phyloP scores from a whole-genome alignment of 92 coral and sea anemone species.

The Palythoa grandiflora region DNA sequence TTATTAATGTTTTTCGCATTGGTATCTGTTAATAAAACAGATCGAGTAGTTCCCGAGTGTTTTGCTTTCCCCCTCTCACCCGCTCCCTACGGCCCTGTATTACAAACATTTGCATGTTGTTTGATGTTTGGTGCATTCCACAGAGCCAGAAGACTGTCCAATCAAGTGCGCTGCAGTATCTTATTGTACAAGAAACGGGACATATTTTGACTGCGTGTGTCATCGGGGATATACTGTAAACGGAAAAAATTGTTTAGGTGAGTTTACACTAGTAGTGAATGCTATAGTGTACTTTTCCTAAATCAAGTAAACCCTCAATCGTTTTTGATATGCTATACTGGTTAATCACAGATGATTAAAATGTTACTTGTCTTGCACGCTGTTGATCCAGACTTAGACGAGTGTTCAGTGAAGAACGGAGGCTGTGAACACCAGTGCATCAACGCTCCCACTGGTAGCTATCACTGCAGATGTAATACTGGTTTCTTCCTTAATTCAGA shows the following conservation, averaged over 20 bases:
- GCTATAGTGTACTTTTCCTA: not conserved
- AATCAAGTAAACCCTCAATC: no score
- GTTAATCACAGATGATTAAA: not conserved
- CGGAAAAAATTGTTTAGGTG: conserved; percentile 83
- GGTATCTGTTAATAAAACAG: no score
- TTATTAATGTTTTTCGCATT: no score
- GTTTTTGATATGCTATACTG: no score
- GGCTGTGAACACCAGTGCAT: conserved; percentile 84
- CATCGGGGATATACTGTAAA: conserved; percentile 83
- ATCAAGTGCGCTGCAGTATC: conserved; percentile 66
- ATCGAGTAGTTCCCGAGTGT: no score
- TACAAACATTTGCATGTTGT: not conserved
- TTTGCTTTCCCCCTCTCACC: no score
- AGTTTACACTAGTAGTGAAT: not conserved
- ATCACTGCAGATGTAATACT: conserved; percentile 76
- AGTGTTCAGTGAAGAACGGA: conserved; percentile 82
- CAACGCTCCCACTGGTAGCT: conserved; percentile 83
- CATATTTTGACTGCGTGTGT: conserved; percentile 78
- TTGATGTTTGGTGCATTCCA: not conserved
- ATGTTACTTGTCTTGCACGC: not conserved
- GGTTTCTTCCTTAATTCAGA: conserved; percentile 85
- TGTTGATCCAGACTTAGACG: conserved; percentile 68
- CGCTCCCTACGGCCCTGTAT: no score
- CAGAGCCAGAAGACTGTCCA: conserved; percentile 82
- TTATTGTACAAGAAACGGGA: conserved; percentile 75